These are phyloP conservation scores for Polypedilum vanderplanki DNA, from an alignment of 1,140 invertebrate genomes.

Conservation along the genomic window DNA sequence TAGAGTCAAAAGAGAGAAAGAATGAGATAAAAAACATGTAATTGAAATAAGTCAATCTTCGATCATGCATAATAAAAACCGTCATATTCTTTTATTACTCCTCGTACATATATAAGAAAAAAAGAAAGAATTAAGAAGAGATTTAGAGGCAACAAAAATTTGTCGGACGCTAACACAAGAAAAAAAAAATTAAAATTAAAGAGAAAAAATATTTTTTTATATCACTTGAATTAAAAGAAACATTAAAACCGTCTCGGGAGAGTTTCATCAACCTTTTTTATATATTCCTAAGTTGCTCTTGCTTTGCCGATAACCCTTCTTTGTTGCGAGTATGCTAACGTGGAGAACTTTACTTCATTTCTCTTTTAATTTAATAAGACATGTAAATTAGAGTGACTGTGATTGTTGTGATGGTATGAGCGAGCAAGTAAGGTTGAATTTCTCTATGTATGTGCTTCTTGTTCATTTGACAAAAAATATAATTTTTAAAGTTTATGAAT, in stretches of 20 bases:
- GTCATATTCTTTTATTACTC: constrained; percentile 26
- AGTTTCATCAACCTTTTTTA: constrained; percentile 1
- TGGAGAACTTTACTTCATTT: not conserved
- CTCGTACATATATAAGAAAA: not conserved
- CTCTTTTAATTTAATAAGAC: constrained; percentile 13
- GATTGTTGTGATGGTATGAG: not conserved
- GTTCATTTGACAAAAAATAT: too few species aligned
- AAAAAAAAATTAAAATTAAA: not conserved
- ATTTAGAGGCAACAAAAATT: not conserved
- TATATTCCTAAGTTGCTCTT: not conserved
- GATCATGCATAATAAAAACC: constrained; percentile 29
- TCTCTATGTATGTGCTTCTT: too few species aligned
- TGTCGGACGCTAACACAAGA: not conserved
- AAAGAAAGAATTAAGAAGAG: constrained; percentile 4
- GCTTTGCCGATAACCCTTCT: not conserved
- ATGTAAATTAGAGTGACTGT: not conserved
- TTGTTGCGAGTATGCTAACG: not conserved
- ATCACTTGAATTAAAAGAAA: constrained; percentile 9
- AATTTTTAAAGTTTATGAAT: too few species aligned
- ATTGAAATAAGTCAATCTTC: constrained; percentile 29
- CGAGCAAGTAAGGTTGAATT: too few species aligned
- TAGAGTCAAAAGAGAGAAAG: too few species aligned
- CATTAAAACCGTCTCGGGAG: not conserved
- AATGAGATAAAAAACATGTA: not conserved
- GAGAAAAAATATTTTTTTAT: not conserved